These are phyloP conservation scores for Microcebus jonahi DNA, from an alignment of 2,113 vertebrate genomes.

Conservation along the genomic window DNA sequence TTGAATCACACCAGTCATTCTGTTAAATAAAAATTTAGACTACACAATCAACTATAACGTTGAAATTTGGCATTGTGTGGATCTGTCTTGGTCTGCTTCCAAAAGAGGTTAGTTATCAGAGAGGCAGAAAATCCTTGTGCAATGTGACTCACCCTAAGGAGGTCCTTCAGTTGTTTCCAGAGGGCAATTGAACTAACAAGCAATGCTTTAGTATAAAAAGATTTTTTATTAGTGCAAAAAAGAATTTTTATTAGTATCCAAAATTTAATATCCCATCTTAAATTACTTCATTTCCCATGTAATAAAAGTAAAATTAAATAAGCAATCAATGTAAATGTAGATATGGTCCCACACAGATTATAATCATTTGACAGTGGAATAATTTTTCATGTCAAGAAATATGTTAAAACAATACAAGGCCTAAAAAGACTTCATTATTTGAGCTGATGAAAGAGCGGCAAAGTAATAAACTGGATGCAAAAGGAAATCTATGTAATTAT, in stretches of 20 bases:
- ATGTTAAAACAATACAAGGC: background rate
- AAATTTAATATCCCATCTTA: constrained; percentile 24
- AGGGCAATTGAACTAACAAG: background rate
- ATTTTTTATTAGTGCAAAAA: constrained; percentile 29
- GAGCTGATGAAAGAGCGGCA: background rate
- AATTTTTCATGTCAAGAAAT: background rate
- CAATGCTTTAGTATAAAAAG: constrained; percentile 6
- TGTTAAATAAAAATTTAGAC: constrained; percentile 2
- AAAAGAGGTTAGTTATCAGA: background rate
- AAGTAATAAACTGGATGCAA: background rate
- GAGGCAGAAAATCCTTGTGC: background rate
- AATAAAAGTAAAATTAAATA: constrained; percentile 55
- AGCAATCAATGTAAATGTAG: constrained; percentile 17
- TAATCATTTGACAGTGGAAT: background rate
- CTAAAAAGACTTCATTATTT: background rate
- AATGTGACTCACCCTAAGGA: background rate
- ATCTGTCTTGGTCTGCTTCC: background rate
- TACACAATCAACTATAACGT: background rate
- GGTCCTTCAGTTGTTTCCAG: background rate
- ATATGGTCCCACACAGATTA: background rate
- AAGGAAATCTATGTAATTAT: background rate
- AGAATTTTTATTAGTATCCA: background rate
- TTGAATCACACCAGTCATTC: background rate
- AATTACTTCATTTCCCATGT: constrained; percentile 32
- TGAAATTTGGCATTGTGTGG: background rate